Evolutionary conservation across 2,888 invertebrate genomes (phyloP), one percentile per base, ranked within the genome.

Genomic region (Hirtodrosophila cameraria): DNA sequence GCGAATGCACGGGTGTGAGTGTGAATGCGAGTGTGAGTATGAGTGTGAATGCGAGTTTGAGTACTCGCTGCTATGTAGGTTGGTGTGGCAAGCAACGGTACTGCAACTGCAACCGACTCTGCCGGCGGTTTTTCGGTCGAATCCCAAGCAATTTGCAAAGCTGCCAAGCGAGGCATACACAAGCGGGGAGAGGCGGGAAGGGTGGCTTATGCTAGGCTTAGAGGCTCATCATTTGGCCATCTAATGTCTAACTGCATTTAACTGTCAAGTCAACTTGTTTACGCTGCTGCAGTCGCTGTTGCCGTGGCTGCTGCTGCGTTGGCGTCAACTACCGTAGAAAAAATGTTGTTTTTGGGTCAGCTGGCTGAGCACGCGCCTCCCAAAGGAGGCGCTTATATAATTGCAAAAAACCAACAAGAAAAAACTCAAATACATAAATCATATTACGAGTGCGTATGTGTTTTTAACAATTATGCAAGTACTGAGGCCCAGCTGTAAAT

Each of bases 61-160:
- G 58, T 58, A 48, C 50, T 52, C 49, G 75, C 70, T 57, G 62
- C 63, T 71, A 78, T 85, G 79, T 79, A 86, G 80, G 80, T 81
- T 86, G 80, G 80, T 81, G 80, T 86, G 80, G 86, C 80, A 81
- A 80, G 38, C 86, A 81, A 81, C 80, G 80, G 80, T 83, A 81
- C 70, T 66, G 43, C 50, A 58, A 64, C 53, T 39, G 59, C 69
- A 55, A 18, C 50, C 49, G 27, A 54, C 71, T 20, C 18, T 65
- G 62, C 42, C 73, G 72, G 45, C 81, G 39, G 46, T 74, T 77
- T n/a, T 78, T 78, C 60, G 70, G 70, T 52, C 27, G 49, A 58
- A 27, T 61, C 59, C 55, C 55, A 71, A 55, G 59, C 55, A 76
- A 83, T 83, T 80, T 66, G 83, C 73, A 64, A 82, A 71, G 52